Conservation (phyloP, 2,113 vertebrate genomes). For the Onychostruthus taczanowskii region DNA sequence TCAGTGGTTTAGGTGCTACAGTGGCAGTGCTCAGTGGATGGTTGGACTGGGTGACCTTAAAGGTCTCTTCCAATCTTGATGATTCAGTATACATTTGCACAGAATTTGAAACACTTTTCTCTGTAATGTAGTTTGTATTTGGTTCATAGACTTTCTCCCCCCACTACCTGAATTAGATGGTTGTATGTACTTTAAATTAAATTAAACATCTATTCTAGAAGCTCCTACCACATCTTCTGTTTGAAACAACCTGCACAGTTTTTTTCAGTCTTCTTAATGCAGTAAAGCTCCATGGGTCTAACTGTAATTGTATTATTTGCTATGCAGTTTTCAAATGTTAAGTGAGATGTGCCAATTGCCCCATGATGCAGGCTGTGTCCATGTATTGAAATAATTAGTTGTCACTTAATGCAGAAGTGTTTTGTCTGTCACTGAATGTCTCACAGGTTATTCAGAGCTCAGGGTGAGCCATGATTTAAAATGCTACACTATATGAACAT, state of each 20-base stretch:
- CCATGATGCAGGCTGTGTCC: not conserved
- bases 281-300: not conserved
- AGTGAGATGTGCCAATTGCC: not conserved
- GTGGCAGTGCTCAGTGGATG: too few relatives aligned
- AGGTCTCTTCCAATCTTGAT: not conserved
- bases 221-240: not conserved
- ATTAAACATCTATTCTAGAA: not conserved
- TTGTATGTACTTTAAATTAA: not conserved
- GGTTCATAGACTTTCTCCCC: not conserved
- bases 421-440: not conserved
- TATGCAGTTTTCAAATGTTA: not conserved
- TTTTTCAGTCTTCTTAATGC: not conserved
- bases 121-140: not conserved
- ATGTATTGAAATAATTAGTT: not conserved
- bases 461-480: not conserved
- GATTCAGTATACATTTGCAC: not conserved
- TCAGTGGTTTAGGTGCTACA: not conserved
- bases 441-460: not conserved
- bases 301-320: not conserved
- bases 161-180: fast-evolving
- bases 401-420: not conserved
- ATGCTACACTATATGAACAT: not conserved
- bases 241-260: not conserved
- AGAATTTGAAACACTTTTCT: not conserved
- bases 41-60: not conserved